Conservation (phyloP, 2,113 vertebrate species). For the Ascaphus truei region DNA sequence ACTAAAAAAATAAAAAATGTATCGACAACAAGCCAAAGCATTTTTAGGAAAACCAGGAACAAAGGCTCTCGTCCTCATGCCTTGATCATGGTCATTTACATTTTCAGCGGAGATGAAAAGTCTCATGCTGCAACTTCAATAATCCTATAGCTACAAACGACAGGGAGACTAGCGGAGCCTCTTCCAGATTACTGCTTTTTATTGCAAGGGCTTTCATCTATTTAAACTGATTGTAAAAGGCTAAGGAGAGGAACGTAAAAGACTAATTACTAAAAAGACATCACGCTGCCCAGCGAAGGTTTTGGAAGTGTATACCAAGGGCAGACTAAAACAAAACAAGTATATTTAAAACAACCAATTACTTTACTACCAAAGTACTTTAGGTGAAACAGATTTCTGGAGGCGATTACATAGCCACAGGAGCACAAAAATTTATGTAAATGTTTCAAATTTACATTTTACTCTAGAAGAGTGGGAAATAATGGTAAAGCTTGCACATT, state of each 20-base stretch:
- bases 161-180: not conserved
- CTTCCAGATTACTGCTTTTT: conserved; percentile 5
- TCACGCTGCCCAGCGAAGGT: not conserved
- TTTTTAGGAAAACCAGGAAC: not conserved
- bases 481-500: too few relatives aligned
- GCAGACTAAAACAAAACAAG: not conserved
- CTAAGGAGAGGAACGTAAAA: not conserved
- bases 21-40: too few relatives aligned
- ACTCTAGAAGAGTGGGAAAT: too few relatives aligned
- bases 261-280: not conserved
- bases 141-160: not conserved
- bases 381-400: too few relatives aligned
- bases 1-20: not conserved
- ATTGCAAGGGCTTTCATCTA: not conserved
- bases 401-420: too few relatives aligned
- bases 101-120: not conserved
- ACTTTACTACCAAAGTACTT: too few relatives aligned
- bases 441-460: too few relatives aligned
- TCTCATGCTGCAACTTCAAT: conserved; percentile 4
- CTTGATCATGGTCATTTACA: not conserved
- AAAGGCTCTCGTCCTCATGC: not conserved
- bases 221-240: not conserved
- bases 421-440: too few relatives aligned
- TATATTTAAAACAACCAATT: not conserved
- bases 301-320: not conserved